These are phyloP conservation scores for Leptodactylus fallax DNA, from an alignment of 2,797 vertebrate species.

Conservation along the genomic window DNA sequence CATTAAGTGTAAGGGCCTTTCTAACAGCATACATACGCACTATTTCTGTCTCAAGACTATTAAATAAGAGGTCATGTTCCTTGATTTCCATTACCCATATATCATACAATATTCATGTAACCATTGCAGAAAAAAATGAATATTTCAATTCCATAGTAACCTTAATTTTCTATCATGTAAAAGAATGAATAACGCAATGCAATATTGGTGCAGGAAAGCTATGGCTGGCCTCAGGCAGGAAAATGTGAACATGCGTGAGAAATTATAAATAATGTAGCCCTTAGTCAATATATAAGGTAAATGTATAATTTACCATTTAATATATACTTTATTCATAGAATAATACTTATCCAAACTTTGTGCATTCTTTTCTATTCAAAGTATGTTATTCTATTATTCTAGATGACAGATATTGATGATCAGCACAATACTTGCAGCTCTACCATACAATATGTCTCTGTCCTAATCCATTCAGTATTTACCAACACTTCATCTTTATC, in stretches of 20 bases:
- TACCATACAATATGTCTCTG: not conserved
- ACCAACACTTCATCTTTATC: not conserved
- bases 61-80: not conserved
- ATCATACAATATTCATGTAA: not conserved
- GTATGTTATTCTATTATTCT: not conserved
- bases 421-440: not conserved
- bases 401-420: not conserved
- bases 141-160: not conserved
- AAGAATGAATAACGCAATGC: not conserved
- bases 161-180: not conserved
- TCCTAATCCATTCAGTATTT: not conserved
- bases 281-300: not conserved
- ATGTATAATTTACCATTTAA: not conserved
- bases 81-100: not conserved
- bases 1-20: not conserved
- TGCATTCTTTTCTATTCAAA: not conserved
- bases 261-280: not conserved
- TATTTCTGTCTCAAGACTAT: too few species aligned
- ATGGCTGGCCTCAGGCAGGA: not conserved
- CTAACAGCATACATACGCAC: not conserved
- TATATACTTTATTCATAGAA: not conserved
- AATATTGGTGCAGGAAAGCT: not conserved
- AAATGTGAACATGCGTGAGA: slow-evolving; percentile 28
- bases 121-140: not conserved
- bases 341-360: not conserved